Evolutionary conservation across 2,888 invertebrate genomes (phyloP), one percentile per base, ranked within the genome.

Genomic region (Heteromyza rotundicornis): DNA sequence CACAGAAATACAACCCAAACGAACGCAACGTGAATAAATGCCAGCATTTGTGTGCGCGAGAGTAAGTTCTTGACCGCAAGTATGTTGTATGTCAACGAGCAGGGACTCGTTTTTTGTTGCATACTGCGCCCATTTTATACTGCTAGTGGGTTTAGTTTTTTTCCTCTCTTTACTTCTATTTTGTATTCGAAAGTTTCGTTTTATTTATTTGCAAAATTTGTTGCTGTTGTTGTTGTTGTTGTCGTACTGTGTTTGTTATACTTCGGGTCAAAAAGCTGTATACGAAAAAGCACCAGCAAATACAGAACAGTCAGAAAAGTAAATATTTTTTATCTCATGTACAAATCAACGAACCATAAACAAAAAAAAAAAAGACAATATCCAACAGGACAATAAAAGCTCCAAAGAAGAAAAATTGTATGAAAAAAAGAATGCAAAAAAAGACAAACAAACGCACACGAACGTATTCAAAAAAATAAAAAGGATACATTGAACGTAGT

Each of bases 331-430:
- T 72, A 69, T 72, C 65, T 62, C 67, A 67, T 72, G 67, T 63
- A 63, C 67, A 71, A 68, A 68, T 68, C 76, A 76, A 73, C 68
- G 68, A 64, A 67, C 73, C 73, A 71, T 74, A 70, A 74, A 72
- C 69, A 19, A 19, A 47, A 17, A 47, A 17, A 47, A 47, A 2
- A 47, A 47, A 2, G 19, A 20, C 47, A 47, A 47, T 14, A 19
- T 5, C 47, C 17, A 59, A 55, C 60, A 67, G 16, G 56, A 27
- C 24, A 23, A 47, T 23, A 57, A 40, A 68, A 71, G 68, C 62
- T 50, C 68, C 64, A 67, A 62, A 54, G 59, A 68, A 54, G 57
- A 67, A 47, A 52, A 57, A n/a, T n/a, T n/a, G n/a, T n/a, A n/a
- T n/a, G n/a, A n/a, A n/a, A n/a, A n/a, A 56, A 63, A 66, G 17